phyloP scores from a whole-genome alignment of 2,797 vertebrate genomes.

The Cirrhinus molitorella region DNA sequence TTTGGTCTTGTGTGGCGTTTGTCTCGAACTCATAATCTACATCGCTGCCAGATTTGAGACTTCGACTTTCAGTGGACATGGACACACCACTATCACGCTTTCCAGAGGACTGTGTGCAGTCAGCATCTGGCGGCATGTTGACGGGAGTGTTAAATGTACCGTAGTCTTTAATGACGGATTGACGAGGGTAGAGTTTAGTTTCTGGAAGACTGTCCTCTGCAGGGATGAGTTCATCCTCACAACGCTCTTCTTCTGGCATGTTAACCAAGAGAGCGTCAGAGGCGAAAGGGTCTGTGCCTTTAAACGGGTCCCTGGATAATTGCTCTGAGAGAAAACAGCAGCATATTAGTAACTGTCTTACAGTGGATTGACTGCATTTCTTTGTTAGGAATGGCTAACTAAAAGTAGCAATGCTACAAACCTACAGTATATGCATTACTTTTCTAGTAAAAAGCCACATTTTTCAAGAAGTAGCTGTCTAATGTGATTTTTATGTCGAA shows the following conservation, averaged over 20 bases:
- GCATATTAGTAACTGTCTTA: conserved; percentile 21
- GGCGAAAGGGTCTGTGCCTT: conserved; percentile 89
- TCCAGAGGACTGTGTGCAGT: conserved; percentile 45
- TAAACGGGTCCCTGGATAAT: conserved; percentile 89
- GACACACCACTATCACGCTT: conserved; percentile 40
- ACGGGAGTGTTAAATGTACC: conserved; percentile 24
- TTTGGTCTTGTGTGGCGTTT: conserved; percentile 29
- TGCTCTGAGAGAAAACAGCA: conserved; percentile 78
- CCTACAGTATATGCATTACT: no score
- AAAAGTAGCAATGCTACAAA: background rate
- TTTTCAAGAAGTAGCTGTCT: no score
- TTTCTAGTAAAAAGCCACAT: no score
- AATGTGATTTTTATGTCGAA: no score
- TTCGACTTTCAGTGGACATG: conserved; percentile 30
- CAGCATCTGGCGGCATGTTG: conserved; percentile 22
- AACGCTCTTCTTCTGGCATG: conserved; percentile 75
- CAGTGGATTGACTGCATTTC: background rate
- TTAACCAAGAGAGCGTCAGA: conserved; percentile 83
- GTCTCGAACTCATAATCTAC: conserved; percentile 24
- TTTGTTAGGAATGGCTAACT: background rate
- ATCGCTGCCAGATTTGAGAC: conserved; percentile 26
- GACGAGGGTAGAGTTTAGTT: conserved; percentile 1
- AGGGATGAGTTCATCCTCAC: conserved; percentile 80
- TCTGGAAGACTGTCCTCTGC: conserved; percentile 39
- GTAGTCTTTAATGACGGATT: conserved; percentile 25